Conservation (phyloP, 2,113 vertebrate genomes). For the Echinops telfairi region DNA sequence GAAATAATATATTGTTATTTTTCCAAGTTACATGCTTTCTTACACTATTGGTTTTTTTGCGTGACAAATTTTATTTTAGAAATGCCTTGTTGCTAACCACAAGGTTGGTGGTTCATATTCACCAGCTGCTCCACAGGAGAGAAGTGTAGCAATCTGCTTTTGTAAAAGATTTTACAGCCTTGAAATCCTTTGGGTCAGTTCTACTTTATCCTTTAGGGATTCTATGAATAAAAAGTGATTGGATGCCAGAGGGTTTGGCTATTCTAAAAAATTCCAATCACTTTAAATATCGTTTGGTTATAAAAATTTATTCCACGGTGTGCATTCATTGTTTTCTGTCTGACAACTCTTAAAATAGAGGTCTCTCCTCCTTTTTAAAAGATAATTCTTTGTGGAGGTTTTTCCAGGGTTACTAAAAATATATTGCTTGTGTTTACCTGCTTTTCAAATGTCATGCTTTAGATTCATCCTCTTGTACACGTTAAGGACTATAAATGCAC, state of each 20-base stretch:
- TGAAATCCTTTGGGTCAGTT: no score
- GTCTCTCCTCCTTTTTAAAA: neutral
- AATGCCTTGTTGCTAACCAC: no score
- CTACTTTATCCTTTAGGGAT: no score
- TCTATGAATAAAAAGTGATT: no score
- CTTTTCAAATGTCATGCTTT: no score
- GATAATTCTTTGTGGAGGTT: conserved; percentile 47
- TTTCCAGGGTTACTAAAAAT: neutral
- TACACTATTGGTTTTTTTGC: conserved; percentile 24
- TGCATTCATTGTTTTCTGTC: neutral
- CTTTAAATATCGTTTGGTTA: conserved; percentile 1
- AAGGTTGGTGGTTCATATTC: no score
- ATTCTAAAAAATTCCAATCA: neutral
- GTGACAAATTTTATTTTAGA: neutral
- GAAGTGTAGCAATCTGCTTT: no score
- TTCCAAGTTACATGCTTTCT: conserved; percentile 1
- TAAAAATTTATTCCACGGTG: neutral
- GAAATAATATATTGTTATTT: neutral
- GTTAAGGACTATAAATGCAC: no score
- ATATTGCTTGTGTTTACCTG: neutral
- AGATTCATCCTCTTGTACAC: no score
- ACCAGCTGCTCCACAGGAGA: no score
- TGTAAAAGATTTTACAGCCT: no score
- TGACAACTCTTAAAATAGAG: neutral
- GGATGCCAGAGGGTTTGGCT: no score